Percentiles rank a stretch among this genome's conserved stretches.
Conservation (phyloP, 53 echinoderm and acorn worm genomes). For the Paracentrotus lividus region DNA sequence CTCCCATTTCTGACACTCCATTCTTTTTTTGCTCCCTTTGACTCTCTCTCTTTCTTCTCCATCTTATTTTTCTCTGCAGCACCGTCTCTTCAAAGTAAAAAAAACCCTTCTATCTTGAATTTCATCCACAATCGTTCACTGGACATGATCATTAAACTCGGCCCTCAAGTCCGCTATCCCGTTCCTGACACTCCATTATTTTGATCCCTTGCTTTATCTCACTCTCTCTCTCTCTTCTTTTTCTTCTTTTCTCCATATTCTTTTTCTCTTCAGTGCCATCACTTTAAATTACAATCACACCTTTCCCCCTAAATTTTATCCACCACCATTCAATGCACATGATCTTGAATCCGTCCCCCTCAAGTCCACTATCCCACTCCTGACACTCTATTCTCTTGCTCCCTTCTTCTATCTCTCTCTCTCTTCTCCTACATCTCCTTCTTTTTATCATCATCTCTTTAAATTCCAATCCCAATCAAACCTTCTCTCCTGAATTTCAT, state of each 20-base stretch:
- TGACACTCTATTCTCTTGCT: neutral
- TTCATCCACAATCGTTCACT: neutral
- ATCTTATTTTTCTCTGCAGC: neutral
- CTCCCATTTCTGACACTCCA: constrained; percentile 5
- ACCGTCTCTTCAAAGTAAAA: neutral
- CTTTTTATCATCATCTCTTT: too few species aligned
- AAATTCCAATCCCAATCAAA: neutral
- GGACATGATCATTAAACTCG: neutral
- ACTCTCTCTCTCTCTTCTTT: neutral
- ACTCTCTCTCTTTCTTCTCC: neutral
- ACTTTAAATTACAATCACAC: too few species aligned
- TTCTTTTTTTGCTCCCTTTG: too few species aligned
- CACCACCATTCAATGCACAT: neutral
- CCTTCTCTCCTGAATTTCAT: neutral
- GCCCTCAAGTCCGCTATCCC: neutral
- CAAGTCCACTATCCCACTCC: neutral
- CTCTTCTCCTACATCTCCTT: neutral
- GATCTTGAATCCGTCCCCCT: neutral
- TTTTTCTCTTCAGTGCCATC: too few species aligned
- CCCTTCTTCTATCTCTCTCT: neutral
- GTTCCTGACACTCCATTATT: constrained; percentile 6
- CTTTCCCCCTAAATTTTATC: too few species aligned
- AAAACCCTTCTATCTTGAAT: neutral
- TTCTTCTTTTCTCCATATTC: too few species aligned
- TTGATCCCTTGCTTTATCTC: neutral